Evolutionary conservation across 1,140 invertebrate species (phyloP), one percentile per base, ranked within the genome.

Genomic region (Tetragnatha versicolor): DNA sequence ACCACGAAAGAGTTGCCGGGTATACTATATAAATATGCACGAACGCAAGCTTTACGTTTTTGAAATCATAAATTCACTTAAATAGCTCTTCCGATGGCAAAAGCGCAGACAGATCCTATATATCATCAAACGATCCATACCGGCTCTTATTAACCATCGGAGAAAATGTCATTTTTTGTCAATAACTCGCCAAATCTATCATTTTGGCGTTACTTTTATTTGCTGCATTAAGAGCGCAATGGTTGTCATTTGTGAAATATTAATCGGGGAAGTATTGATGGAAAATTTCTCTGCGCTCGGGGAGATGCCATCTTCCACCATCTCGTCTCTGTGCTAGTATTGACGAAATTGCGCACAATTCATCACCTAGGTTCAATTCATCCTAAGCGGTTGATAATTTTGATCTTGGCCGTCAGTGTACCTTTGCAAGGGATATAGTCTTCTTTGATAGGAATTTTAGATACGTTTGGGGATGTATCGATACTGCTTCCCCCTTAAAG

Each of bases 131-230:
- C 53, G 53, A 60, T 73, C 53, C 60, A 73, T 73, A 73, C 60
- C 60, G 69, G 27, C 39, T 73, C 60, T 73, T 73, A 73, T 73
- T 60, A 73, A 60, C 53, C 69, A 53, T 73, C 51, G 37, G 27
- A 31, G 37, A 29, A 58, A 60, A 60, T 73, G 69, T 60, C 69
- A 73, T 73, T 73, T 73, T 73, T 73, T 60, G 39, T 73, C 69
- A 73, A 73, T 73, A 73, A 73, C 69, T 73, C 51, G 10, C 12
- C 39, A 22, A 73, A 73, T 60, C 53, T 73, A 73, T 73, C 69
- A 73, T 60, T 73, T 55, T 3, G 66, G 49, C 66, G 31, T 53
- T 70, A 70, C 37, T 70, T 70, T 42, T 73, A 73, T 73, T 73
- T 60, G 22, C 37, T 33, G 69, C 33, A 31, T 47, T 31, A 27